These are phyloP conservation scores for Sander lucioperca DNA, from an alignment of 2,113 vertebrate genomes.

Conservation along the genomic window DNA sequence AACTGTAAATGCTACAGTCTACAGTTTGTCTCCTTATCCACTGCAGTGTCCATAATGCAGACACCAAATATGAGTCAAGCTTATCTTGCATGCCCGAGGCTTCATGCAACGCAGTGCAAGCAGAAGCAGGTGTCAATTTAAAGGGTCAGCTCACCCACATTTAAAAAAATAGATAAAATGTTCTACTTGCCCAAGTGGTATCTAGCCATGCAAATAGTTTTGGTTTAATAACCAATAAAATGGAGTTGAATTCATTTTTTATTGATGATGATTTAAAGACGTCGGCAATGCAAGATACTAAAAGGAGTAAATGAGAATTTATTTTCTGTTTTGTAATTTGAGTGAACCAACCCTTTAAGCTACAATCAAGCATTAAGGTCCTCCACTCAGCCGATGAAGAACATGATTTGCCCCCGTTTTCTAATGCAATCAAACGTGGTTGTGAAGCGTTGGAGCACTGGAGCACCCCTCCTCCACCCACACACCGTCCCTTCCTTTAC, in stretches of 20 bases:
- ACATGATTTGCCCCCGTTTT: constrained; percentile 44
- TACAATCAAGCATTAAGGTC: constrained; percentile 13
- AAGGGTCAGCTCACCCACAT: constrained; percentile 50
- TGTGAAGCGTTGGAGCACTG: constrained; percentile 22
- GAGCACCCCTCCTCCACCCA: background rate
- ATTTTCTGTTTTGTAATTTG: constrained; percentile 8
- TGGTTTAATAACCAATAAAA: background rate
- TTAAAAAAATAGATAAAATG: background rate
- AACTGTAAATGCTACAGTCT: constrained; percentile 8
- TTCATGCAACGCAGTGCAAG: constrained; percentile 15
- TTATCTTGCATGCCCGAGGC: constrained; percentile 34
- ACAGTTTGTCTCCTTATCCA: constrained; percentile 24
- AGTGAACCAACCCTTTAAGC: constrained; percentile 17
- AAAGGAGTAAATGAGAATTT: background rate
- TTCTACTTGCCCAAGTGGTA: background rate
- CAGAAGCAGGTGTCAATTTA: background rate
- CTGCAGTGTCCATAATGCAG: constrained; percentile 15
- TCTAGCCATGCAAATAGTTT: constrained; percentile 2
- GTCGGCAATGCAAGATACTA: background rate
- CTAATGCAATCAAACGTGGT: constrained; percentile 29
- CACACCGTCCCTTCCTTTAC: background rate
- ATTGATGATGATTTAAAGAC: background rate
- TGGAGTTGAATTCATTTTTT: background rate
- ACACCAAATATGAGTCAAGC: constrained; percentile 8
- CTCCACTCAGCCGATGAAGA: constrained; percentile 25